phyloP scores from a whole-genome alignment of 1,140 invertebrate genomes.

The Samia ricini region DNA sequence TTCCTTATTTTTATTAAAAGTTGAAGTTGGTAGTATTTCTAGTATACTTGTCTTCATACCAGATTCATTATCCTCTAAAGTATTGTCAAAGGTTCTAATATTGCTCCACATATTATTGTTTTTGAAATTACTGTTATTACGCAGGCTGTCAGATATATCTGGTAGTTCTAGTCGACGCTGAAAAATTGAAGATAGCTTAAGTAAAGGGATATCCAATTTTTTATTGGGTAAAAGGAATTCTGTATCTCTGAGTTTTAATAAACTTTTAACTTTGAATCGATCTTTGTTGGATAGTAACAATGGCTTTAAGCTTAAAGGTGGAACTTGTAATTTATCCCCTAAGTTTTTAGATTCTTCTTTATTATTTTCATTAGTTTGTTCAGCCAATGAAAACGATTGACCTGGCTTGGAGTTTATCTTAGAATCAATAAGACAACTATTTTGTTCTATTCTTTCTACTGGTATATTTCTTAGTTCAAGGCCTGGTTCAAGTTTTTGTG shows the following conservation, averaged over 20 bases:
- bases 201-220: background rate
- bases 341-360: background rate
- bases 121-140: background rate
- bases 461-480: background rate
- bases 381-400: background rate
- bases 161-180: background rate
- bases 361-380: background rate
- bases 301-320: background rate
- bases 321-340: background rate
- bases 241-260: constrained; percentile 33
- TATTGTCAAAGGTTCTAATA: background rate
- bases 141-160: background rate
- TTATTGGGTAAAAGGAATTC: constrained; percentile 18
- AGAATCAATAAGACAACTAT: background rate
- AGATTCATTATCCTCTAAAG: background rate
- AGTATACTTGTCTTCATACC: constrained; percentile 2
- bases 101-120: background rate
- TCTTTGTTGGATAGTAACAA: background rate
- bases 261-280: constrained; percentile 18
- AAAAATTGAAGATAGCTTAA: background rate
- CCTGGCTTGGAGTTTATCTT: background rate
- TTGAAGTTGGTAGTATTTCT: background rate
- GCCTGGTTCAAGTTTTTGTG: background rate
- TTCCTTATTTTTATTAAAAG: constrained; percentile 2
- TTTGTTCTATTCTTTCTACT: background rate